These are phyloP conservation scores for Cylindroiulus punctatus DNA, from an alignment of 2,888 invertebrate genomes.

Conservation along the genomic window DNA sequence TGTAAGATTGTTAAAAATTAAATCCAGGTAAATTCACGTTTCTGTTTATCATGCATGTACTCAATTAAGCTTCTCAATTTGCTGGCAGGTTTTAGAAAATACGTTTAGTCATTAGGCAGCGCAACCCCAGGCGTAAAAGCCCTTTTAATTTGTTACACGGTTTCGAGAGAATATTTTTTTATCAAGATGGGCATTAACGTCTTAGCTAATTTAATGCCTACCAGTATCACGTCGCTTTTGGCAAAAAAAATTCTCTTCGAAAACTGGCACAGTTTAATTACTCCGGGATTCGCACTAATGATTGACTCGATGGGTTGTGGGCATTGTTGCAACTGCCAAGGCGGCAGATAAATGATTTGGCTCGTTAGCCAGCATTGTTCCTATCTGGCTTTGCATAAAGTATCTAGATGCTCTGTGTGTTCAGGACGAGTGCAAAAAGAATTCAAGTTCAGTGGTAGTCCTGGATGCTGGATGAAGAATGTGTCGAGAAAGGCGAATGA, in stretches of 20 bases:
- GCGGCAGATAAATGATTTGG: not conserved
- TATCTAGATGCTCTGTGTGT: not conserved
- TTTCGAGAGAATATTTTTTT: not conserved
- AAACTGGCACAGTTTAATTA: not conserved
- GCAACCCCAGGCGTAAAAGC: not conserved
- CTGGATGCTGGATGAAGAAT: not conserved
- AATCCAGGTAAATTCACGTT: too few relatives aligned
- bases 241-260: not conserved
- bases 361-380: conserved; percentile 9
- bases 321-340: conserved; percentile 6
- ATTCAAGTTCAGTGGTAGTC: not conserved
- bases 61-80: too few relatives aligned
- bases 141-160: not conserved
- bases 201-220: conserved; percentile 18
- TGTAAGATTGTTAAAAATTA: too few relatives aligned
- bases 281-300: conserved; percentile 15
- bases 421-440: not conserved
- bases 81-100: not conserved
- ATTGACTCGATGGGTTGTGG: not conserved
- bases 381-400: not conserved
- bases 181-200: not conserved
- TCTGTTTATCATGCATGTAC: too few relatives aligned
- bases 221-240: not conserved
- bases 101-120: not conserved
- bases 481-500: conserved; percentile 5